Evolutionary conservation across 1,140 invertebrate genomes (phyloP).

Genomic region (Neodiprion virginianus): DNA sequence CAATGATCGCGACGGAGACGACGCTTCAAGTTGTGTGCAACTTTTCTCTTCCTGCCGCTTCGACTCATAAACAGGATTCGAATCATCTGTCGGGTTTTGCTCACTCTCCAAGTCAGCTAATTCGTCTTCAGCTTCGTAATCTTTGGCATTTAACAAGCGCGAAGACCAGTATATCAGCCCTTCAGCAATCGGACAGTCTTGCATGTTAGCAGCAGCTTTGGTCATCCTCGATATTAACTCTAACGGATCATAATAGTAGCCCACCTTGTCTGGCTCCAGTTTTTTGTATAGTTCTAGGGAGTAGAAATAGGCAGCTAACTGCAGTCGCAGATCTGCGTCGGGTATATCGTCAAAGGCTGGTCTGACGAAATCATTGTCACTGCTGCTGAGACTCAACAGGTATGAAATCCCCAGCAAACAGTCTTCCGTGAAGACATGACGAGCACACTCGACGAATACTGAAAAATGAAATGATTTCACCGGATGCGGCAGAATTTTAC

Average conservation of each 20-base stretch:
- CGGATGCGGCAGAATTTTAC: conserved; percentile 19
- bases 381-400: conserved; percentile 46
- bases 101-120: background rate
- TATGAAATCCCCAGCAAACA: conserved; percentile 53
- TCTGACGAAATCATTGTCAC: conserved; percentile 33
- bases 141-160: conserved; percentile 24
- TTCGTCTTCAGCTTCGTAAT: conserved; percentile 9
- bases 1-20: background rate
- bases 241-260: conserved; percentile 45
- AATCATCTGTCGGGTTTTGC: background rate
- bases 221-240: conserved; percentile 42
- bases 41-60: background rate
- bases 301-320: conserved; percentile 52
- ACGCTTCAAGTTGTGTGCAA: background rate
- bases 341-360: conserved; percentile 45
- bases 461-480: conserved; percentile 32
- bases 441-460: conserved; percentile 54
- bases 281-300: conserved; percentile 46
- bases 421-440: conserved; percentile 52
- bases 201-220: conserved; percentile 24
- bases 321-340: conserved; percentile 42
- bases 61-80: background rate
- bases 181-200: conserved; percentile 32
- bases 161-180: conserved; percentile 33
- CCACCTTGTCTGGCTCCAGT: conserved; percentile 31